A percentile compares a stretch with the other conserved stretches of the same genome.
phyloP scores from a whole-genome alignment of 2,797 vertebrate genomes.

The Vespertilio murinus region DNA sequence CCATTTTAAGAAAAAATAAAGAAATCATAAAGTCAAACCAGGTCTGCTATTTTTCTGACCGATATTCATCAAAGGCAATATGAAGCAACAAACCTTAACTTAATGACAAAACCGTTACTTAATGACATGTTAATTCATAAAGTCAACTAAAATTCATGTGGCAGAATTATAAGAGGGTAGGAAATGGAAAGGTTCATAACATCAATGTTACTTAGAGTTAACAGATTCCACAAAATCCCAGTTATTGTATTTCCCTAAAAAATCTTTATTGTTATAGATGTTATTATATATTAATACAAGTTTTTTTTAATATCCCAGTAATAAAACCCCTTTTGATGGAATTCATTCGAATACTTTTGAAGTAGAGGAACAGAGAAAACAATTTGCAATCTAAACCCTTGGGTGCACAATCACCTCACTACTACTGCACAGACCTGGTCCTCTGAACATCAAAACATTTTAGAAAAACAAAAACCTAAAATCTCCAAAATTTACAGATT shows the following conservation, averaged over 20 bases:
- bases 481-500: background rate
- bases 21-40: background rate
- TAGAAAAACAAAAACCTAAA: background rate
- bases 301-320: background rate
- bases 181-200: background rate
- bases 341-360: background rate
- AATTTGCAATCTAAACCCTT: background rate
- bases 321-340: background rate
- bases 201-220: background rate
- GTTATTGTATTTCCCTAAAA: background rate
- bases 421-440: background rate
- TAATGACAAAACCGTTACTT: background rate
- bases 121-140: background rate
- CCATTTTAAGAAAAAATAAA: slow-evolving; percentile 6
- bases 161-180: background rate
- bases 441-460: background rate
- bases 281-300: background rate
- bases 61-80: background rate
- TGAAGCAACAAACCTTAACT: background rate
- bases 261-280: background rate
- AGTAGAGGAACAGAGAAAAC: background rate
- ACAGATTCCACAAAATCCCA: background rate
- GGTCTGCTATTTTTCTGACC: background rate
- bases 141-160: background rate
- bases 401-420: background rate